Evolutionary conservation across 1,140 invertebrate genomes (phyloP), one percentile per base, ranked within the genome.

Genomic region (Glossosoma conforme): DNA sequence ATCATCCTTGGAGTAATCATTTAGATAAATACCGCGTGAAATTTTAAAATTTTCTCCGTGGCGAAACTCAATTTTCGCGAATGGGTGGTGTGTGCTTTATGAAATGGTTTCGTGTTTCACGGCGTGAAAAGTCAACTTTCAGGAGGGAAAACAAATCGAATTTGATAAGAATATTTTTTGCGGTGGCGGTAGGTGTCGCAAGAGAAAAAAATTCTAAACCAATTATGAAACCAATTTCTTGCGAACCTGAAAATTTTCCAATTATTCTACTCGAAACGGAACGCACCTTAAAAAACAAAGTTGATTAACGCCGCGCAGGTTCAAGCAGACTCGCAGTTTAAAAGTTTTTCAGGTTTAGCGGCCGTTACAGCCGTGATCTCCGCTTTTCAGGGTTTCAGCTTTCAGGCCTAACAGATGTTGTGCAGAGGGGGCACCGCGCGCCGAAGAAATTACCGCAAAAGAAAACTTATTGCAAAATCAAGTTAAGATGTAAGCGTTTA

Each of bases 401-500:
- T 6, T 28, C 24, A 6, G 24, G 6, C 24, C 6, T n/a, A 28
- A 28, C 24, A 28, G 24, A 28, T 28, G 24, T n/a, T n/a, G n/a
- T n/a, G n/a, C n/a, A n/a, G 24, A 6, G 24, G 6, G n/a, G 24
- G 24, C 24, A 28, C 24, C 24, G 24, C n/a, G n/a, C n/a, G n/a
- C 24, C n/a, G n/a, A 28, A 6, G n/a, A 28, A 28, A 28, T 28
- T 28, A 28, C 6, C 24, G 6, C 24, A 6, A 28, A 28, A n/a
- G 11, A 3, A 33, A 33, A 33, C 32, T 33, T 33, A 33, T 48
- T 17, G 36, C 25, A 5, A 50, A 50, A 42, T 50, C 38, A 11
- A 18, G 20, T 42, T 25, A 49, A 41, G 42, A 30, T 28, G 30
- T 22, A 41, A 38, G 36, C 46, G 21, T 42, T 49, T 25, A 18